Base-by-base conservation (phyloP, 2,888 invertebrate species). In the Odontomyia ornata region DNA sequence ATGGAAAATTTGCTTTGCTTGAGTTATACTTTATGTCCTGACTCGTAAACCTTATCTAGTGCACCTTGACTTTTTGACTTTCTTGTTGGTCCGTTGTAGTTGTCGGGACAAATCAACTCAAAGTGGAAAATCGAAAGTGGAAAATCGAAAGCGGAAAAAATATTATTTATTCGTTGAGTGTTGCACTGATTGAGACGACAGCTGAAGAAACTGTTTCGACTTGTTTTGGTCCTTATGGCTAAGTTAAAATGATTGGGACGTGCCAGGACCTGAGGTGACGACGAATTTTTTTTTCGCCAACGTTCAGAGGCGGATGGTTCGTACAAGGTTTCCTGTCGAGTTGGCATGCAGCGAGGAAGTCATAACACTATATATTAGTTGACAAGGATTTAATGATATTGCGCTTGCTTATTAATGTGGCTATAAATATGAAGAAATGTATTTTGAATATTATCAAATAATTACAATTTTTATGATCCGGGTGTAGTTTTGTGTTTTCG, bases 131-230 rank as follows among this genome's bases (percentile, higher is more conserved):
- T 56, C n/a, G 23, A 5, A 23, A 3, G 18, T 7, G 52, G 52
- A 5, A 7, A 18, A 52, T 15, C 15, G 52, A 52, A 18, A 52
- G 52, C 18, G 52, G 9, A 36, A 60, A 56, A 60, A 73, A 72
- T 25, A 56, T 52, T 73, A 73, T 73, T 73, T 73, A 73, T 60
- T 73, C 36, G 36, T 7, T 15, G 4, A n/a, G 60, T 23, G 73
- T 36, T 36, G 43, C 60, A 73, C 57, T 73, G 73, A 73, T 73
- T 73, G 43, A 60, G 57, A 36, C 73, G 73, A 57, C 73, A 73
- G 73, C 73, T 73, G 73, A 36, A 73, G 60, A 73, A 60, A 73
- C 72, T 60, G 36, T 56, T 36, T 25, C 36, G 60, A 30, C 30
- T 28, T 30, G n/a, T 18, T 30, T n/a, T 36, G 73, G 57, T 57